Evolutionary conservation across 92 coral and sea anemone species (phyloP).

Genomic region (Zoanthus sociatus): DNA sequence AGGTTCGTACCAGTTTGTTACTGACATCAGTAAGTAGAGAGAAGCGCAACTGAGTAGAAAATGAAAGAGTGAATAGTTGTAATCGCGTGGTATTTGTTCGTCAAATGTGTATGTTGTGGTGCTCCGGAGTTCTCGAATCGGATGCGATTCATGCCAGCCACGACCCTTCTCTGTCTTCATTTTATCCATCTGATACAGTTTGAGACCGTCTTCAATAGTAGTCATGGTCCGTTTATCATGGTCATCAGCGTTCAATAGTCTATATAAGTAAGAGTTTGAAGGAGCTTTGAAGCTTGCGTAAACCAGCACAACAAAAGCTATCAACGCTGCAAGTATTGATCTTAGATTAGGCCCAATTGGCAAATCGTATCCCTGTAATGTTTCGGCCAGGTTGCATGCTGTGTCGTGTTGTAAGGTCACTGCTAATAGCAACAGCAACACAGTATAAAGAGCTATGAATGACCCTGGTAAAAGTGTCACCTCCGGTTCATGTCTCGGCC

Average conservation of each 20-base stretch:
- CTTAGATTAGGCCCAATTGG: not conserved
- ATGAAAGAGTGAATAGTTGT: conserved; percentile 55
- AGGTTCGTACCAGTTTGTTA: conserved; percentile 69
- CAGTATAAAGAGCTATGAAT: not conserved
- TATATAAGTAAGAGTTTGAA: conserved; percentile 5
- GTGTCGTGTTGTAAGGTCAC: not conserved
- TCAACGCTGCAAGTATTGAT: conserved; percentile 10
- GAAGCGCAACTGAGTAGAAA: conserved; percentile 49
- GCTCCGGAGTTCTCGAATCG: not conserved
- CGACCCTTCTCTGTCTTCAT: not conserved
- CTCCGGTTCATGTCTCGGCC: conserved; percentile 53
- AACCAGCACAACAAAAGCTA: conserved; percentile 19
- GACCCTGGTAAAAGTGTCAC: conserved; percentile 20
- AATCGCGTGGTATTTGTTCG: conserved; percentile 14
- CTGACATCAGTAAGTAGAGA: conserved; percentile 49
- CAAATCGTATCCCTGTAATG: conserved; percentile 12
- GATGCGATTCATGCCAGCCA: not conserved
- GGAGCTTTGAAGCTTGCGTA: conserved; percentile 40
- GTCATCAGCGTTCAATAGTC: conserved; percentile 11
- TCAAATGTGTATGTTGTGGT: conserved; percentile 34
- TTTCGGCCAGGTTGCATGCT: not conserved
- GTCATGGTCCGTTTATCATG: not conserved
- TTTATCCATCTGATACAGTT: not conserved
- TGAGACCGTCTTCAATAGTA: not conserved
- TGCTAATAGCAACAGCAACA: not conserved